These are phyloP conservation scores for Diorhabda elongata DNA, from an alignment of 1,140 invertebrate species.

Conservation along the genomic window DNA sequence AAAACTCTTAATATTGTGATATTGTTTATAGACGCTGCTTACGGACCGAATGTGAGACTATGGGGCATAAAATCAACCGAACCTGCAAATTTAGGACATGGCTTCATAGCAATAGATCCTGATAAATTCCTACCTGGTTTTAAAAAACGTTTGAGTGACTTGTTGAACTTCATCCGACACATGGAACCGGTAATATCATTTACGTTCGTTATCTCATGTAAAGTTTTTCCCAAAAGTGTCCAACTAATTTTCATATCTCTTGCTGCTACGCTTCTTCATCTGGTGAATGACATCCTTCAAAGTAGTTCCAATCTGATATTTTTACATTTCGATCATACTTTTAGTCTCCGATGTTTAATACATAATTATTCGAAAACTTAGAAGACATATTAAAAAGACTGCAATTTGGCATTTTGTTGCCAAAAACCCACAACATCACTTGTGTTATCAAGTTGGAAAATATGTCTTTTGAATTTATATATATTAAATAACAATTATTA, in stretches of 20 bases:
- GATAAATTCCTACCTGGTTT: slow-evolving; percentile 78
- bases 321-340: neutral
- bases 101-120: slow-evolving; percentile 87
- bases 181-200: slow-evolving; percentile 29
- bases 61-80: slow-evolving; percentile 62
- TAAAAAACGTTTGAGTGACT: slow-evolving; percentile 59
- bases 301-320: neutral
- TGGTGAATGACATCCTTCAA: no score
- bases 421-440: no score
- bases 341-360: neutral
- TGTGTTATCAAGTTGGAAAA: no score
- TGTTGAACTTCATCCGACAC: slow-evolving; percentile 29
- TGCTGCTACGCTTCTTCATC: neutral
- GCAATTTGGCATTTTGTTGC: no score
- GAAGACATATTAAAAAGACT: no score
- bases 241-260: no score
- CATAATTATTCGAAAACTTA: neutral
- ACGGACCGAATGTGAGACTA: slow-evolving; percentile 66
- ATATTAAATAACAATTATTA: no score
- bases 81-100: slow-evolving; percentile 79
- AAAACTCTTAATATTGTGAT: neutral
- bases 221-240: no score
- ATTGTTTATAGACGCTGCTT: slow-evolving; percentile 52
- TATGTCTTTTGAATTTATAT: no score
- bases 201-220: no score